phyloP scores from a whole-genome alignment of 2,113 vertebrate genomes.

The Ptilorrhoa leucosticta region DNA sequence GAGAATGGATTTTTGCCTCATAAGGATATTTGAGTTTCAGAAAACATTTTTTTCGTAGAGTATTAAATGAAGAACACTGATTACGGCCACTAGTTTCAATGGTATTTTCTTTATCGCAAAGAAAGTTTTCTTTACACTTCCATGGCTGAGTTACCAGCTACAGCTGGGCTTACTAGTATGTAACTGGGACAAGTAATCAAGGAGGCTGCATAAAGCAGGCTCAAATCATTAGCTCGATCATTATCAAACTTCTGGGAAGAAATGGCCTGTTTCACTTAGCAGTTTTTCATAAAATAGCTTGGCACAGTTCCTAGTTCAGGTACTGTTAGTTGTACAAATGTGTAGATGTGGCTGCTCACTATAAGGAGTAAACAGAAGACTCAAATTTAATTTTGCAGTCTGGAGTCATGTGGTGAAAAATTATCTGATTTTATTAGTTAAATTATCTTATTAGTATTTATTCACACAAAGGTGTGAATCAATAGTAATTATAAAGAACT shows the following conservation, averaged over 20 bases:
- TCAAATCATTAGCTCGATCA: not conserved
- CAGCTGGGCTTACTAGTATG: not conserved
- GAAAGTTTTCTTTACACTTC: not conserved
- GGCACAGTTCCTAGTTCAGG: not conserved
- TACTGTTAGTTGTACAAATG: not conserved
- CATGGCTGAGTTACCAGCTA: not conserved
- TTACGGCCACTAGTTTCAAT: not conserved
- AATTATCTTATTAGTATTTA: too few species aligned
- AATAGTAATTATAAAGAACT: not conserved
- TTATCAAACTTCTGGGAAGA: not conserved
- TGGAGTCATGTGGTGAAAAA: not conserved
- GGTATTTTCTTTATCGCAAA: not conserved
- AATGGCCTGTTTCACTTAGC: not conserved
- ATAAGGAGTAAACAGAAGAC: not conserved
- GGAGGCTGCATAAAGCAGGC: not conserved
- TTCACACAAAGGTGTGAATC: not conserved
- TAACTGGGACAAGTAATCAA: not conserved
- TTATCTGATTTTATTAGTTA: not conserved
- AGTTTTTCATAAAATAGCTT: not conserved
- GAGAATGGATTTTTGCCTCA: not conserved
- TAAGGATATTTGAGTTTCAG: not conserved
- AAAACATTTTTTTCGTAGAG: not conserved
- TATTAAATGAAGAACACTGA: not conserved
- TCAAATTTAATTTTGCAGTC: not conserved
- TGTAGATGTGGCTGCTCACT: not conserved